These are phyloP conservation scores for Mycteria americana DNA, from an alignment of 2,797 vertebrate species.

Conservation along the genomic window DNA sequence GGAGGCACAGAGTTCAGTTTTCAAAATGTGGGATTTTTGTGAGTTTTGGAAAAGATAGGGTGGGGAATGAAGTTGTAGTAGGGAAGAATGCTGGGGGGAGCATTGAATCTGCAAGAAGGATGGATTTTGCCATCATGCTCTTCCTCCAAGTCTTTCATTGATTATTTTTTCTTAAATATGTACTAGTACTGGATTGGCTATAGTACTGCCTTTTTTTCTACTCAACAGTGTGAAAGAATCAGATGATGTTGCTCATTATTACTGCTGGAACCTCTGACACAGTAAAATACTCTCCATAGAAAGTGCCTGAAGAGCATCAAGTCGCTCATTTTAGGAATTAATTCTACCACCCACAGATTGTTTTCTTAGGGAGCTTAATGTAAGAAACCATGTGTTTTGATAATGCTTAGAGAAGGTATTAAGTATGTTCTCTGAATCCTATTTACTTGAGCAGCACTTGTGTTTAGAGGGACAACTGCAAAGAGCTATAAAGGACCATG, in stretches of 20 bases:
- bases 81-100: not conserved
- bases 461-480: not conserved
- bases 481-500: rapidly evolving
- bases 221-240: not conserved
- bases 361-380: not conserved
- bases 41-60: not conserved
- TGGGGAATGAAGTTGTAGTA: not conserved
- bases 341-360: not conserved
- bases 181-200: not conserved
- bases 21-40: not conserved
- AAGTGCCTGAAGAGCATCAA: not conserved
- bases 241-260: not conserved
- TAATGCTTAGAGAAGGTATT: not conserved
- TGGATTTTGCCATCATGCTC: not conserved
- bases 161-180: not conserved
- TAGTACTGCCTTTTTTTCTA: not conserved
- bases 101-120: not conserved
- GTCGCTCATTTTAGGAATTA: not conserved
- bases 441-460: not conserved
- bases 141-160: not conserved
- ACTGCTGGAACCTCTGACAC: not conserved
- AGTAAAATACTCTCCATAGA: not conserved
- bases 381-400: not conserved
- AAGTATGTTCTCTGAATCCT: not conserved
- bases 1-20: not conserved